These are phyloP conservation scores for Augiades crinisus DNA, from an alignment of 2,888 invertebrate genomes.

Conservation along the genomic window DNA sequence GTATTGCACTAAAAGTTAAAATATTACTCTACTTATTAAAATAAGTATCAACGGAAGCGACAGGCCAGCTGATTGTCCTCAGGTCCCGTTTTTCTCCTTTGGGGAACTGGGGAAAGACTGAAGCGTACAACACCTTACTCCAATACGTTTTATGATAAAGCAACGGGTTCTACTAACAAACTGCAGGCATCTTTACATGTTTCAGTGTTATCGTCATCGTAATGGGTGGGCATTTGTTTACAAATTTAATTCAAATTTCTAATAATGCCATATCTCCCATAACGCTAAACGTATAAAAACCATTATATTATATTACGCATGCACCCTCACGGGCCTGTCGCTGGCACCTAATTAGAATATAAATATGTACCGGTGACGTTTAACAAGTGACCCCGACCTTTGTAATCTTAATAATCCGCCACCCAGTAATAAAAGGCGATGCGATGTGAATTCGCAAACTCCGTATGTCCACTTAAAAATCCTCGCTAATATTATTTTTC, in stretches of 20 bases:
- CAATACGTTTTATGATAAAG: no score
- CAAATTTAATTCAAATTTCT: neutral
- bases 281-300: conserved; percentile 41
- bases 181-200: no score
- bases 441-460: conserved; percentile 40
- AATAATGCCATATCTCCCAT: neutral
- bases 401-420: conserved; percentile 63
- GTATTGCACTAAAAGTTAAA: no score
- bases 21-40: no score
- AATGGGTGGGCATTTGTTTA: no score
- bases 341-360: conserved; percentile 74
- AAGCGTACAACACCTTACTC: no score
- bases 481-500: neutral
- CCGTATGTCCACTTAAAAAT: conserved; percentile 1
- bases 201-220: no score
- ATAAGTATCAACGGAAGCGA: no score
- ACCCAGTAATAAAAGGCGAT: conserved; percentile 43
- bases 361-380: conserved; percentile 65
- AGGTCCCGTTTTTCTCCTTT: no score
- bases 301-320: conserved; percentile 65
- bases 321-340: conserved; percentile 63
- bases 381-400: conserved; percentile 65
- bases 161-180: no score
- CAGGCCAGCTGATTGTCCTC: no score
- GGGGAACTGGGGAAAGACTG: no score